Conservation (phyloP, 2,888 invertebrate species). For the Imbricaverruca yamaguchii region DNA sequence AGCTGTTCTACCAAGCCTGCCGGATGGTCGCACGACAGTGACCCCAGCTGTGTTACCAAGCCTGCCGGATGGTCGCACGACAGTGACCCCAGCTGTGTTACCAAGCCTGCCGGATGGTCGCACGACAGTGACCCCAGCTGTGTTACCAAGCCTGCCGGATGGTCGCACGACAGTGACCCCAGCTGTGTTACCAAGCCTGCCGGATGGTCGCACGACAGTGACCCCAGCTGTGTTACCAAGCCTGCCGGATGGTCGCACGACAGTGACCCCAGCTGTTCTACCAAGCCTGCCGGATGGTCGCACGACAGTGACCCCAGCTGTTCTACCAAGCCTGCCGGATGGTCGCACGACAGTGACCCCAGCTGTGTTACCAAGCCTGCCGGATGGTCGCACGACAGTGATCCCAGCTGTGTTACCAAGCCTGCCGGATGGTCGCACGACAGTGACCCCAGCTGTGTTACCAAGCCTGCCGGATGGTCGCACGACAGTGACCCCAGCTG, state of each 20-base stretch:
- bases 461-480: constrained; percentile 57
- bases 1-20: constrained; percentile 88
- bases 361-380: constrained; percentile 88
- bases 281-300: constrained; percentile 57
- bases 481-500: constrained; percentile 78
- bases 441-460: constrained; percentile 81
- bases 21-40: constrained; percentile 38
- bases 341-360: constrained; percentile 51
- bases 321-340: constrained; percentile 69
- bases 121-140: constrained; percentile 78
- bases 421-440: constrained; percentile 52
- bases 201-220: constrained; percentile 38
- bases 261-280: constrained; percentile 81
- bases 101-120: constrained; percentile 57
- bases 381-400: not conserved
- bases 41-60: constrained; percentile 83
- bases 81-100: constrained; percentile 81
- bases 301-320: constrained; percentile 78
- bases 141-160: constrained; percentile 69
- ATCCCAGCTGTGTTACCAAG: constrained; percentile 86
- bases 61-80: constrained; percentile 52
- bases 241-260: constrained; percentile 52
- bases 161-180: constrained; percentile 51
- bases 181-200: constrained; percentile 88
- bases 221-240: constrained; percentile 83